phyloP scores from a whole-genome alignment of 1,140 invertebrate species.

The Anastrepha ludens region DNA sequence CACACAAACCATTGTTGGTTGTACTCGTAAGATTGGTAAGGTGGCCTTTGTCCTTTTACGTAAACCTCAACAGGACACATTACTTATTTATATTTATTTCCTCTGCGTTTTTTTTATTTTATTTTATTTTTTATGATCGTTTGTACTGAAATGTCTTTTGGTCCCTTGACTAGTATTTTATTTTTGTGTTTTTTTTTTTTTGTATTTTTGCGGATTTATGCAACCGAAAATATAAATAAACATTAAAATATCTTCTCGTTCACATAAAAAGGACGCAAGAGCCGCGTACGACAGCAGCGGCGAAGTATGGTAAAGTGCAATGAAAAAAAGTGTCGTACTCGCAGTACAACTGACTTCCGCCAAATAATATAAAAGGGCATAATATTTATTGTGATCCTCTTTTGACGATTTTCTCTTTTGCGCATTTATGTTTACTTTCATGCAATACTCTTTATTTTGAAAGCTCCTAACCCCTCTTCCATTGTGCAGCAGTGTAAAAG shows the following conservation, averaged over 20 bases:
- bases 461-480: not conserved
- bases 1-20: conserved; percentile 8
- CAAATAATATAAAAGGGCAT: conserved; percentile 54
- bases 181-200: not conserved
- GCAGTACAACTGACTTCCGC: conserved; percentile 33
- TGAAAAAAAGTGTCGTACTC: conserved; percentile 13
- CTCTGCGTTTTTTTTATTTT: conserved; percentile 11
- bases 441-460: conserved; percentile 14
- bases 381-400: conserved; percentile 58
- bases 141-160: conserved; percentile 22
- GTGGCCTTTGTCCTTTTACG: conserved; percentile 40
- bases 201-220: conserved; percentile 27
- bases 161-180: conserved; percentile 17
- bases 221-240: conserved; percentile 47
- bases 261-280: conserved; percentile 1
- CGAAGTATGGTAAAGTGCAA: not conserved
- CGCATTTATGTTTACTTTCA: conserved; percentile 33
- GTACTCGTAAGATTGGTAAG: not conserved
- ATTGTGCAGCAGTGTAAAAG: not conserved
- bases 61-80: conserved; percentile 52
- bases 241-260: conserved; percentile 47
- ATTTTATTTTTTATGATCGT: conserved; percentile 32
- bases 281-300: not conserved
- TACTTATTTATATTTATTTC: conserved; percentile 53
- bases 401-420: conserved; percentile 53